Conservation (phyloP, 2,797 vertebrate species). For the Dromococcyx pavoninus region DNA sequence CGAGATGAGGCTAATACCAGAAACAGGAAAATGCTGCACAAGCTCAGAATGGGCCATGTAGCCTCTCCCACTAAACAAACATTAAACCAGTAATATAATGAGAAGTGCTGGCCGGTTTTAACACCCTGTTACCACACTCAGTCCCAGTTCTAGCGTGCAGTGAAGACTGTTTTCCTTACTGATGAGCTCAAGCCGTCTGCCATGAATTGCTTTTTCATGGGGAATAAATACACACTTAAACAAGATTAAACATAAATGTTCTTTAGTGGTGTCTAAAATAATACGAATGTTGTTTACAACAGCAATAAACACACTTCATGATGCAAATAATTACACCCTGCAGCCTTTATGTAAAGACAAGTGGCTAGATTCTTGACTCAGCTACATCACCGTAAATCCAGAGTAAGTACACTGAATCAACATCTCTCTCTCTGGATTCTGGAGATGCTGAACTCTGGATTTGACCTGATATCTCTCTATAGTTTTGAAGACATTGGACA, state of each 20-base stretch:
- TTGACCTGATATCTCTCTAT: not conserved
- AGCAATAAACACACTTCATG: slow-evolving; percentile 63
- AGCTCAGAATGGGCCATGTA: not conserved
- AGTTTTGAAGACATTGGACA: not conserved
- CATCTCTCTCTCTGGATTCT: not conserved
- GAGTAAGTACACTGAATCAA: not conserved
- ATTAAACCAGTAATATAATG: not conserved
- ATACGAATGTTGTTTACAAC: slow-evolving; percentile 61
- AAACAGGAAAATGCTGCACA: not conserved
- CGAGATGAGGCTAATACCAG: not conserved
- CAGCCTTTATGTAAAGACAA: slow-evolving; percentile 56
- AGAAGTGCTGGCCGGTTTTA: not conserved
- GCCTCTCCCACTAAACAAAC: not conserved
- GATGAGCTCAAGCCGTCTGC: slow-evolving; percentile 31
- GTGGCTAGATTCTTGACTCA: not conserved
- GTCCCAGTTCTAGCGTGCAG: not conserved
- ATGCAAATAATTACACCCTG: slow-evolving; percentile 68
- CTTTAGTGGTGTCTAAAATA: slow-evolving; percentile 62
- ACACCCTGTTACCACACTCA: not conserved
- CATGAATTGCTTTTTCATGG: slow-evolving; percentile 57
- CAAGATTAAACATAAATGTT: slow-evolving; percentile 64
- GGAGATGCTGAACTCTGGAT: not conserved
- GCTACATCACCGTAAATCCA: slow-evolving; percentile 21
- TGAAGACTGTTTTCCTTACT: slow-evolving; percentile 34
- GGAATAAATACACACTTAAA: slow-evolving; percentile 60